Conservation (phyloP, 2,888 invertebrate genomes). For the Odontocolon sp. region DNA sequence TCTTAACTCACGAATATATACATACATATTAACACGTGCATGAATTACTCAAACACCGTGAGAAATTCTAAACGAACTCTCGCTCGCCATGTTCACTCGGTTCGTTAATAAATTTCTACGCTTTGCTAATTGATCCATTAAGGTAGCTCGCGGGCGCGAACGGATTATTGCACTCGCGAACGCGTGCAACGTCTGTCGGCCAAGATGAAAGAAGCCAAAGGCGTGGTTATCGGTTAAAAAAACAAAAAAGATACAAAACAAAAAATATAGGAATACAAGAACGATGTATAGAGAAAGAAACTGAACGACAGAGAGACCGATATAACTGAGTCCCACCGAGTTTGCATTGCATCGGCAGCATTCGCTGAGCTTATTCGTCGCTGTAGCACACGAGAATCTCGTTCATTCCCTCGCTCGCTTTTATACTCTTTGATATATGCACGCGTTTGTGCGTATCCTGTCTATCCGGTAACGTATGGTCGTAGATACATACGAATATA, state of each 20-base stretch:
- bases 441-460: not conserved
- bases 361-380: not conserved
- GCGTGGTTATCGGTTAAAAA: constrained; percentile 37
- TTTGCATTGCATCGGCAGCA: constrained; percentile 35
- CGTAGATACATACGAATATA: not conserved
- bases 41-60: constrained; percentile 14
- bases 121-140: constrained; percentile 63
- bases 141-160: constrained; percentile 20
- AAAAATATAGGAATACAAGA: no score
- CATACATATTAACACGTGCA: no score
- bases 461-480: not conserved
- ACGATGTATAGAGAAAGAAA: not conserved
- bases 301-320: not conserved
- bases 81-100: not conserved
- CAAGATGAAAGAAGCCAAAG: constrained; percentile 38
- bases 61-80: constrained; percentile 21
- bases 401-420: constrained; percentile 22
- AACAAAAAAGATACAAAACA: not conserved
- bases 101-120: constrained; percentile 46
- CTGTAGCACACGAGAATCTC: no score
- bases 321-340: constrained; percentile 13
- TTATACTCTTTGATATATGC: constrained; percentile 26
- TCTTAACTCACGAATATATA: no score
- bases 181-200: constrained; percentile 19
- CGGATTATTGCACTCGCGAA: constrained; percentile 2